These are phyloP conservation scores for Tribolium freemani DNA, from an alignment of 2,888 invertebrate species.

Conservation along the genomic window DNA sequence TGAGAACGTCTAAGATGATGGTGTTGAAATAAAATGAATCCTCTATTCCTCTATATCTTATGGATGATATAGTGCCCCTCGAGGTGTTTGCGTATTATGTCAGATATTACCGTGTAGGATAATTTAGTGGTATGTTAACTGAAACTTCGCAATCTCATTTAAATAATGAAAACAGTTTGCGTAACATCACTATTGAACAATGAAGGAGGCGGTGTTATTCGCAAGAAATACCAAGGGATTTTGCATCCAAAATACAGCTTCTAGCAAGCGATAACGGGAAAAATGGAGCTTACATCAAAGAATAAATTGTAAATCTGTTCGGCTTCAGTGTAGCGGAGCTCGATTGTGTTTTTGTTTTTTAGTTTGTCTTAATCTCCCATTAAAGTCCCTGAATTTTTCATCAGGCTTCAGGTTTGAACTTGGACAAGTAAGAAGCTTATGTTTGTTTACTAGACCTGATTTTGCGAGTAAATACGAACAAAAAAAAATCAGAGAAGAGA, in stretches of 20 bases:
- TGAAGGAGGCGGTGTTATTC: conserved; percentile 17
- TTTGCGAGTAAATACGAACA: not conserved
- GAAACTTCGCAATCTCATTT: conserved; percentile 42
- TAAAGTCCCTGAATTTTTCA: not conserved
- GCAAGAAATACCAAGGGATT: not conserved
- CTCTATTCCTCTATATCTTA: not conserved
- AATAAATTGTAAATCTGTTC: too few relatives aligned
- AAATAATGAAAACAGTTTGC: conserved; percentile 40
- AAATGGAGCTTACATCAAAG: too few relatives aligned
- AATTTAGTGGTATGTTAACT: conserved; percentile 28
- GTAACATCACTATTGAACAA: conserved; percentile 27
- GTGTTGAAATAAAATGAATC: not conserved
- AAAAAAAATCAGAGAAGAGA: not conserved
- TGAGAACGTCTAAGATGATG: not conserved
- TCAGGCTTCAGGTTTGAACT: not conserved
- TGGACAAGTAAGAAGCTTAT: not conserved
- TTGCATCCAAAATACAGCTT: too few relatives aligned
- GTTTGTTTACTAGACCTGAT: too few relatives aligned
- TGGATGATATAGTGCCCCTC: conserved; percentile 8
- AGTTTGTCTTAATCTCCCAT: not conserved
- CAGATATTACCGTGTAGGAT: conserved; percentile 17
- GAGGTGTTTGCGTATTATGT: conserved; percentile 28
- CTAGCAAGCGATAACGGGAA: too few relatives aligned
- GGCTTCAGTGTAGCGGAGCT: too few relatives aligned
- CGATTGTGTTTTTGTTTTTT: not conserved